phyloP scores from a whole-genome alignment of 64 coral and sea anemone species.

The Actinia equina region DNA sequence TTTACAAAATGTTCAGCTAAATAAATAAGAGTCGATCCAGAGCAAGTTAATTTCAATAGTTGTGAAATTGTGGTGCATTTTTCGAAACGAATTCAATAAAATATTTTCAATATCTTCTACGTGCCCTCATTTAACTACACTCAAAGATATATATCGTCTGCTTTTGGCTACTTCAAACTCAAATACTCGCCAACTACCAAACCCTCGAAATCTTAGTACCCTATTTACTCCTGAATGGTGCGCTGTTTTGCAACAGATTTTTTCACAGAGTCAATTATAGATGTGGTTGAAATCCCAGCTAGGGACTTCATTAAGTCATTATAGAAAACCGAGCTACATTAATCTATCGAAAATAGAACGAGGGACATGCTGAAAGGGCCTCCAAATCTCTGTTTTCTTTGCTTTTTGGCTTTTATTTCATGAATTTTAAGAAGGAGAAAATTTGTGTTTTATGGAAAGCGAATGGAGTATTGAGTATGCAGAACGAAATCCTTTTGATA shows the following conservation, averaged over 20 bases:
- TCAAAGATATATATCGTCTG: constrained; percentile 15
- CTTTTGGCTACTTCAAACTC: constrained; percentile 8
- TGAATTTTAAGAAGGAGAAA: background rate
- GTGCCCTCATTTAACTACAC: background rate
- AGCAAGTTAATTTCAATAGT: background rate
- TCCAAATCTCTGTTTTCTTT: background rate
- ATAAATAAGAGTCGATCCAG: background rate
- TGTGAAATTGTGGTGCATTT: background rate
- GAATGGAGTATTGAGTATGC: background rate
- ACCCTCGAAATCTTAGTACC: constrained; percentile 12
- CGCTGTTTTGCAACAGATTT: background rate
- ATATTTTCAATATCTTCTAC: background rate
- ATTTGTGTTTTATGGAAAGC: background rate
- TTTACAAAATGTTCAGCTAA: background rate
- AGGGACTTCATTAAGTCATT: constrained; percentile 8
- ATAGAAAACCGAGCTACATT: background rate
- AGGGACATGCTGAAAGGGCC: background rate
- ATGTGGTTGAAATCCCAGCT: background rate
- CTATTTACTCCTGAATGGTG: constrained; percentile 4
- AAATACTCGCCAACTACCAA: background rate
- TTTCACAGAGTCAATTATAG: background rate
- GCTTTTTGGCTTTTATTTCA: background rate
- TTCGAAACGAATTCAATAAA: background rate
- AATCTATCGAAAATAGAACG: background rate
- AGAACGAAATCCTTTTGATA: background rate